phyloP scores from a whole-genome alignment of 2,113 vertebrate genomes.

The Neolamprologus sp. region DNA sequence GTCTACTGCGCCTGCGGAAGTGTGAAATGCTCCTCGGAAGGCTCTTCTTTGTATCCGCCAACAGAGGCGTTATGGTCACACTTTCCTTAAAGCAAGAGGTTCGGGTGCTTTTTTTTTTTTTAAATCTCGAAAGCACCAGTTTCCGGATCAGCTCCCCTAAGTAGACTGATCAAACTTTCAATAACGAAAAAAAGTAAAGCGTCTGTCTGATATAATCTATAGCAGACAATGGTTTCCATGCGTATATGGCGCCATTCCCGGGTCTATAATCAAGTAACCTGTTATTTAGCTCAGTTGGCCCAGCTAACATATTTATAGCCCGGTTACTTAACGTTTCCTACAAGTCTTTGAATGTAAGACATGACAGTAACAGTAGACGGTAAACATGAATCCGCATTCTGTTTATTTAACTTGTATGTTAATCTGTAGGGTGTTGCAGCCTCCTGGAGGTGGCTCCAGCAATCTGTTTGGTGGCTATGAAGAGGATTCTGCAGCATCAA shows the following conservation, averaged over 20 bases:
- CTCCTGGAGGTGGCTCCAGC: conserved; percentile 85
- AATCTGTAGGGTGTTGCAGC: conserved; percentile 76
- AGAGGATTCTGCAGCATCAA: conserved; percentile 68
- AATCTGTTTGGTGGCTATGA: conserved; percentile 80
- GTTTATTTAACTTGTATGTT: background rate
- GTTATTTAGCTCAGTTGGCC: background rate
- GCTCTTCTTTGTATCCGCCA: conserved; percentile 28
- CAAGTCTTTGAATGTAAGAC: background rate
- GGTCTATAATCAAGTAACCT: conserved; percentile 9
- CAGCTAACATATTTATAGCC: background rate
- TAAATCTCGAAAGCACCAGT: background rate
- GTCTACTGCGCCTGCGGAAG: conserved; percentile 60
- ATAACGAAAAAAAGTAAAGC: background rate
- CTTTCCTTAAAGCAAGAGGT: background rate
- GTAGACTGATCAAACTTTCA: background rate
- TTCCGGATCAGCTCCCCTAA: background rate
- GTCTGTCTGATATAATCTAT: background rate
- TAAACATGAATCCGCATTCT: background rate
- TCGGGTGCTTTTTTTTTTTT: background rate
- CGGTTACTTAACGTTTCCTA: background rate
- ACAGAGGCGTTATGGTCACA: background rate
- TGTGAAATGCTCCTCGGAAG: background rate
- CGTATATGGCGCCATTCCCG: background rate
- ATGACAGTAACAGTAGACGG: background rate
- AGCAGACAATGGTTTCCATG: background rate